Evolutionary conservation across 2,113 vertebrate genomes (phyloP).

Genomic region (Aegithalos caudatus): DNA sequence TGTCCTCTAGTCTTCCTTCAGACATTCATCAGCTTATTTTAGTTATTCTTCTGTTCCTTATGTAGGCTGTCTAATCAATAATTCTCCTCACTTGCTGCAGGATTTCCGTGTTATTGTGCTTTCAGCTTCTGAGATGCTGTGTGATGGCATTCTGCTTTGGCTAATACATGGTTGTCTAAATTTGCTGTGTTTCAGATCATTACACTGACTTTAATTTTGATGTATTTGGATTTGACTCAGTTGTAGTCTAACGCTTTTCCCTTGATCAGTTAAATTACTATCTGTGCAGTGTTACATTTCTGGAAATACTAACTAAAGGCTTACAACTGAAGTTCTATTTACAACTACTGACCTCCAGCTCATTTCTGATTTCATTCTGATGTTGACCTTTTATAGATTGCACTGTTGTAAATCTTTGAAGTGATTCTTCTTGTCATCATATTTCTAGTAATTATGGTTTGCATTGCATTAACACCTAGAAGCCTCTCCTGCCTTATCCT

Average conservation of each 20-base stretch:
- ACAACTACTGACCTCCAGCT: constrained; percentile 43
- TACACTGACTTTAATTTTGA: constrained; percentile 74
- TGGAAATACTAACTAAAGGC: constrained; percentile 40
- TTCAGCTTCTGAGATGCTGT: background rate
- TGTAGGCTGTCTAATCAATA: constrained; percentile 26
- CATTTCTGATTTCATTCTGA: constrained; percentile 22
- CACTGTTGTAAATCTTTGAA: constrained; percentile 37
- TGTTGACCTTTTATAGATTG: constrained; percentile 54
- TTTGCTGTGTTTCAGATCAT: constrained; percentile 67
- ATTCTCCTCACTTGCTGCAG: background rate
- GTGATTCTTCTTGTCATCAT: constrained; percentile 48
- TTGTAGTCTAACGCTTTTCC: constrained; percentile 58
- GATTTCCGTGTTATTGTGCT: constrained; percentile 23
- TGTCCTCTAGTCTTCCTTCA: constrained; percentile 8
- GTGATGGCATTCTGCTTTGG: constrained; percentile 22
- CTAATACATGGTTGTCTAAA: constrained; percentile 51
- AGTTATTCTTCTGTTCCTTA: background rate
- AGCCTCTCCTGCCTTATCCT: constrained; percentile 1
- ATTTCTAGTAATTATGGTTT: constrained; percentile 57
- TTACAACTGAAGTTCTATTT: constrained; percentile 58
- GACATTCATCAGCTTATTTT: constrained; percentile 3
- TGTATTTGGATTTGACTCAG: constrained; percentile 70
- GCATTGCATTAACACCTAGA: constrained; percentile 44
- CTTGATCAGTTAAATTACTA: constrained; percentile 67
- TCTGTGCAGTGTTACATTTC: constrained; percentile 48